Percentiles rank a stretch among this genome's conserved stretches.
Conservation (phyloP, 37 sponge, comb jelly and placozoan species). For the Dysidea cf. avara region DNA sequence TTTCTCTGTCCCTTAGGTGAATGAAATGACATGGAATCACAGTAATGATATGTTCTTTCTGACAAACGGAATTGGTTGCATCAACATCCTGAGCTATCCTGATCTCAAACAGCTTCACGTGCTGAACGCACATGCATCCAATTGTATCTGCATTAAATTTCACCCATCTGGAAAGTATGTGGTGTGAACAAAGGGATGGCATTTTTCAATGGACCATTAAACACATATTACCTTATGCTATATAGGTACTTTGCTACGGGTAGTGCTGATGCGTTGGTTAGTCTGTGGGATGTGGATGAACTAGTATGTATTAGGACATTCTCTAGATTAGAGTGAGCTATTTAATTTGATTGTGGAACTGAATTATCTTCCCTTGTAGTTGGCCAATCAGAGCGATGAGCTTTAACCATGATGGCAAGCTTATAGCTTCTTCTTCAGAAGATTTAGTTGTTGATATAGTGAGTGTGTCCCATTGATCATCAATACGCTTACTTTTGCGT, state of each 20-base stretch:
- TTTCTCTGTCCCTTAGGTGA: constrained; percentile 59
- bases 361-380: too few relatives aligned
- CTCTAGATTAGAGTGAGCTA: constrained; percentile 88
- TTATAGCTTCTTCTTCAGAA: constrained; percentile 92
- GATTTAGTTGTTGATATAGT: constrained; percentile 96
- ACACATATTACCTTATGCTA: too few relatives aligned
- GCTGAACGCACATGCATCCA: constrained; percentile 94
- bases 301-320: constrained; percentile 90
- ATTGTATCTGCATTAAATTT: constrained; percentile 98
- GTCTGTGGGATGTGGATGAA: constrained; percentile 90
- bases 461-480: constrained; percentile 8
- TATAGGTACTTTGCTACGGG: constrained; percentile 96
- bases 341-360: not conserved
- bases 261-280: constrained; percentile 94
- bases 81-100: constrained; percentile 82
- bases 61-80: constrained; percentile 93
- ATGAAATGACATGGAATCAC: constrained; percentile 95
- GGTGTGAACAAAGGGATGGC: not conserved
- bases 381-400: constrained; percentile 98
- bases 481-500: not conserved
- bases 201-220: not conserved
- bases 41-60: constrained; percentile 85
- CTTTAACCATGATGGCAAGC: constrained; percentile 89
- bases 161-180: constrained; percentile 82
- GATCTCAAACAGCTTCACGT: constrained; percentile 75